Evolutionary conservation across 2,888 invertebrate genomes (phyloP).

Genomic region (Plebejus argus): DNA sequence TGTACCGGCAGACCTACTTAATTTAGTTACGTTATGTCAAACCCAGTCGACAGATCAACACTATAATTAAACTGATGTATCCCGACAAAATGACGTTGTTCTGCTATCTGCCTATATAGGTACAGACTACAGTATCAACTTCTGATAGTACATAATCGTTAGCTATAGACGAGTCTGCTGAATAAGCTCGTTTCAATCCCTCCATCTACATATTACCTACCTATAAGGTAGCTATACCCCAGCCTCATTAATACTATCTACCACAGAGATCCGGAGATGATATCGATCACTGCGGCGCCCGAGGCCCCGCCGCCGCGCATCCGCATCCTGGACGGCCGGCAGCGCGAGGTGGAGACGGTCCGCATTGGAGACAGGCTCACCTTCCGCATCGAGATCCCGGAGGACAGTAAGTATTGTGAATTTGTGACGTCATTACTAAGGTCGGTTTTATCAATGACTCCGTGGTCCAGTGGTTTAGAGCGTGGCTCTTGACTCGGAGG

Average conservation of each 20-base stretch:
- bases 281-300: constrained; percentile 96
- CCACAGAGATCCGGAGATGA: constrained; percentile 94
- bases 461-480: no score
- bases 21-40: no score
- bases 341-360: constrained; percentile 95
- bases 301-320: constrained; percentile 97
- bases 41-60: no score
- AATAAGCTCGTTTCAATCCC: neutral
- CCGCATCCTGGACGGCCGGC: constrained; percentile 92
- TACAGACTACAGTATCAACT: no score
- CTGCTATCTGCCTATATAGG: no score
- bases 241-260: neutral
- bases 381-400: constrained; percentile 97
- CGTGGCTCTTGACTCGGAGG: no score
- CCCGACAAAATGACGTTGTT: no score
- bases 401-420: constrained; percentile 88
- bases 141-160: no score
- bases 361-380: constrained; percentile 96
- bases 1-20: no score
- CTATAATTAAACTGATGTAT: no score
- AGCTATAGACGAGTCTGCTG: no score
- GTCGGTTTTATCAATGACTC: no score
- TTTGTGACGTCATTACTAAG: constrained; percentile 29
- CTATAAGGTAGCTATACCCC: neutral
- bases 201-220: neutral